Evolutionary conservation across 2,888 invertebrate species (phyloP), one percentile per base, ranked within the genome.

Genomic region (Stenotaenia linearis): DNA sequence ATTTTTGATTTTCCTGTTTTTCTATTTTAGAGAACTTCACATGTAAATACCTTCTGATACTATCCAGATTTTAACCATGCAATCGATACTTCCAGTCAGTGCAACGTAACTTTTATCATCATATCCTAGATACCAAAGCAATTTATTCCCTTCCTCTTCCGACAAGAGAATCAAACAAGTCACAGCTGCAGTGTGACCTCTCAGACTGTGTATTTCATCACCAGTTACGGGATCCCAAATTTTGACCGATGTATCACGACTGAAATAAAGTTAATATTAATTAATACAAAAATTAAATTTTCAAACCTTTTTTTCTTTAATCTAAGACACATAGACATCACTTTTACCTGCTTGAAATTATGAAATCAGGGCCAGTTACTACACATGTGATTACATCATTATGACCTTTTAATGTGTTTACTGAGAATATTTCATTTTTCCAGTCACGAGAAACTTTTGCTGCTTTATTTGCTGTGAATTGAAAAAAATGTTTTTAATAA

Each of bases 31-130:
- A n/a, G n/a, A n/a, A n/a, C n/a, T n/a, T n/a, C n/a, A n/a, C n/a
- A n/a, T n/a, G n/a, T n/a, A n/a, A n/a, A n/a, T 81, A 86, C 85
- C 85, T 82, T 84, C 82, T 0, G 82, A 80, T 10, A 85, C 80
- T 21, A 84, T 83, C 86, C 86, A 86, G 0, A 85, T 56, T 79
- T 84, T 85, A 77, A 85, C 82, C 25, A 82, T 83, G 80, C 86
- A 85, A 81, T 86, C 86, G 3, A 82, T 81, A 0, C 85, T 85
- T 5, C 84, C 85, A 82, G 85, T 86, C 69, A 86, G 79, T 23
- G 84, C 82, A 18, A 85, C 80, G 40, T 82, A 80, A 23, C 83
- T 83, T 69, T 82, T 78, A 5, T 7, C 78, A 2, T 78, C 12
- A 35, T 75, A 79, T 21, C 81, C 80, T 30, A 82, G 76, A 40